Evolutionary conservation across 2,888 invertebrate species (phyloP), one percentile per base, ranked within the genome.

Genomic region (Mythimna loreyi): DNA sequence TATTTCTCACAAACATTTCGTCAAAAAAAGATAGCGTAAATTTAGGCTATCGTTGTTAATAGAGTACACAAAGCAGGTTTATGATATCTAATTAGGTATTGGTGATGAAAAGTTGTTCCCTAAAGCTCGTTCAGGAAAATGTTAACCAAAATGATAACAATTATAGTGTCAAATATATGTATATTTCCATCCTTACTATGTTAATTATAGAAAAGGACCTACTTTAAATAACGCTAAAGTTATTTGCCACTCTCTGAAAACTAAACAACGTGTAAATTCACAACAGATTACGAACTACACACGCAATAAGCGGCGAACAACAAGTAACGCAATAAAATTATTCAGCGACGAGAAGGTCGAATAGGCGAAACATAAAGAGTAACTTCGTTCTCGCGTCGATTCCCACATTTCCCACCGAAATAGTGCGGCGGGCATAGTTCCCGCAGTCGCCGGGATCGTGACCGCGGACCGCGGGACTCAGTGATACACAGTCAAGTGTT

Each of bases 281-380:
- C 72, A 84, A 80, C 80, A 83, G 77, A 85, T 77, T 82, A 84
- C 73, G 64, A 72, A 84, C 76, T 75, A 70, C 66, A 72, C 56
- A 53, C 73, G 53, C 74, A 84, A 84, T 82, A 68, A 82, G 70
- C 66, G 66, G 47, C 57, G 9, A 81, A 83, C 85, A 80, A 83
- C 76, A 83, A 85, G 76, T 81, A 72, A 80, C 50, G 67, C 72
- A 75, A 83, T 80, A 75, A 70, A 85, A 83, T 85, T 80, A 83
- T 83, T 85, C 81, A 80, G 75, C 72, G 59, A 28, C 71, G 65
- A 68, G 72, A 25, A 64, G 64, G 58, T 52, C 30, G 60, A 70
- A 70, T 56, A 58, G 68, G 67, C 50, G 33, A 60, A 80, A 62
- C 72, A 82, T 70, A 80, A 77, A 82, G 79, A 72, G 71, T 70